A percentile compares a stretch with the other conserved stretches of the same genome.
Conservation (phyloP, 2,113 vertebrate species). For the Channa argus region DNA sequence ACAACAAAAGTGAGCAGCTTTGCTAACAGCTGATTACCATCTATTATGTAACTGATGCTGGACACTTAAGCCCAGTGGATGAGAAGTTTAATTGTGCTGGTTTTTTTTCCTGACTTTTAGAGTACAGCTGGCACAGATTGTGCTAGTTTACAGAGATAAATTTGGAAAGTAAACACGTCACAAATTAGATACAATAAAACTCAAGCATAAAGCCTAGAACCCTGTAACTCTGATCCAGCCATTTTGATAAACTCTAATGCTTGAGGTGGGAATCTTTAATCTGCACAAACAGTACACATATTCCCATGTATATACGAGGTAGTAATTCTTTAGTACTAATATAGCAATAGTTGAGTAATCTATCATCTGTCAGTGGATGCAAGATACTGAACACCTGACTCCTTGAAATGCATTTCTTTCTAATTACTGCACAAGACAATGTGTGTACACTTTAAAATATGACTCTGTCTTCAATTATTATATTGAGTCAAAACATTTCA, state of each 20-base stretch:
- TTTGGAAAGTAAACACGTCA: not conserved
- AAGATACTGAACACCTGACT: not conserved
- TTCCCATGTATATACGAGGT: not conserved
- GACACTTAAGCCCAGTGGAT: constrained; percentile 76
- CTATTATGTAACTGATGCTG: constrained; percentile 76
- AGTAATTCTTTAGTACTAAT: not conserved
- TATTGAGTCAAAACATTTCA: too few species aligned
- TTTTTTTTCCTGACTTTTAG: constrained; percentile 46
- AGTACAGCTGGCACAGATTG: constrained; percentile 5
- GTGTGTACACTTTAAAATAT: too few species aligned
- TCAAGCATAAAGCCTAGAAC: not conserved
- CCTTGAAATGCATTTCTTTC: not conserved
- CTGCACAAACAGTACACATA: too few species aligned
- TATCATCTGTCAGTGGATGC: not conserved
- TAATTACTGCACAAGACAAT: not conserved
- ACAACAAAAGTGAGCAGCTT: constrained; percentile 71
- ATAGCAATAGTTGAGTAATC: not conserved
- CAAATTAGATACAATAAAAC: not conserved
- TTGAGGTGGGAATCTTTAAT: not conserved
- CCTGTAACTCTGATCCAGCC: not conserved
- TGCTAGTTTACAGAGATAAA: not conserved
- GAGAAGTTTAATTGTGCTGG: constrained; percentile 62
- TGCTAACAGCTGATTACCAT: constrained; percentile 80
- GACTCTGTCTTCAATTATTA: too few species aligned
- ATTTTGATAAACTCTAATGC: not conserved